Conservation (phyloP, 2,888 invertebrate genomes). For the Druceiella hillmani region DNA sequence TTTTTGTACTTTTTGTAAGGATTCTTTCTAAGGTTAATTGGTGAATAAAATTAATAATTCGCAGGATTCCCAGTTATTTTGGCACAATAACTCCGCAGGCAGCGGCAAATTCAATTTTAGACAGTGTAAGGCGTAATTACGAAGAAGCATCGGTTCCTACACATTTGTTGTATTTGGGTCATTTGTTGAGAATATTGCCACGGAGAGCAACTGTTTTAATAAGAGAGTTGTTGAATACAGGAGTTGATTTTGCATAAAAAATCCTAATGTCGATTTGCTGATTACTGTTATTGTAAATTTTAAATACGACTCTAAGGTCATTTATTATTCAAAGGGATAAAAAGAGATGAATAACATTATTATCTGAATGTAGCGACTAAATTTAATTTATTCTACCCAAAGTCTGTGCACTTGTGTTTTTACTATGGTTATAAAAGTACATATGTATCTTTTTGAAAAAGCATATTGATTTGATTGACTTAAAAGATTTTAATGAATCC, state of each 20-base stretch:
- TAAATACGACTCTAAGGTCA: too few species aligned
- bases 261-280: neutral
- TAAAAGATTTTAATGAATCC: too few species aligned
- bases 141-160: slow-evolving; percentile 59
- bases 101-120: slow-evolving; percentile 54
- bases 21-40: neutral
- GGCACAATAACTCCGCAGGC: slow-evolving; percentile 55
- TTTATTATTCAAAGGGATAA: too few species aligned
- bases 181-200: slow-evolving; percentile 53
- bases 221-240: slow-evolving; percentile 57
- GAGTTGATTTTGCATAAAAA: slow-evolving; percentile 55
- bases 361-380: too few species aligned
- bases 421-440: too few species aligned
- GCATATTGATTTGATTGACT: too few species aligned
- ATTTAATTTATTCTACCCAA: too few species aligned
- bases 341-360: too few species aligned
- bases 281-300: too few species aligned
- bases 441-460: too few species aligned
- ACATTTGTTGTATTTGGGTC: slow-evolving; percentile 53
- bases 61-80: slow-evolving; percentile 61
- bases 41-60: slow-evolving; percentile 7
- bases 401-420: too few species aligned
- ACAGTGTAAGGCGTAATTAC: slow-evolving; percentile 57
- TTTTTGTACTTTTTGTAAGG: neutral
- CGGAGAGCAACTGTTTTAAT: slow-evolving; percentile 55